Conservation (phyloP, 1,140 invertebrate genomes). For the Leptinotarsa lineolata region DNA sequence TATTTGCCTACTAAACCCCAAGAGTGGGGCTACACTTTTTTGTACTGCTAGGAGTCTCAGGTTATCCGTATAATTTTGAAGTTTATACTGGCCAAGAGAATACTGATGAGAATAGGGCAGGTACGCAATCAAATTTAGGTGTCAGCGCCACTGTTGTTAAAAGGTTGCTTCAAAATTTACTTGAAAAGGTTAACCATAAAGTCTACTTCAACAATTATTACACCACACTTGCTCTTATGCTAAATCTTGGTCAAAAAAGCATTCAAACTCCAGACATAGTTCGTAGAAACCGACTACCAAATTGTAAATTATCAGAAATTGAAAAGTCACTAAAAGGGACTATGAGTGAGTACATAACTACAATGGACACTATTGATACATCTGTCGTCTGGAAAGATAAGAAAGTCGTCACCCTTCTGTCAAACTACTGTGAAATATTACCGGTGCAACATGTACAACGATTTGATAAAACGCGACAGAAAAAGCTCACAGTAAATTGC, state of each 20-base stretch:
- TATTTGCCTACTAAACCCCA: constrained; percentile 14
- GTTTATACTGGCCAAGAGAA: not conserved
- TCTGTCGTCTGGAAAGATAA: not conserved
- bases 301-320: not conserved
- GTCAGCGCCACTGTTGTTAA: constrained; percentile 28
- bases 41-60: constrained; percentile 7
- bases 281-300: constrained; percentile 10
- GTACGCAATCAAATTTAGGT: constrained; percentile 4
- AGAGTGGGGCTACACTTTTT: constrained; percentile 24
- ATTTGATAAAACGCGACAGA: not conserved
- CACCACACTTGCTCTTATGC: not conserved
- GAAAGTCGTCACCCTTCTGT: not conserved
- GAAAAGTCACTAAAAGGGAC: not conserved
- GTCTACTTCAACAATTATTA: constrained; percentile 29
- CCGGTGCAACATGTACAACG: not conserved
- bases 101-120: not conserved
- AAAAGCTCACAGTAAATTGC: not conserved
- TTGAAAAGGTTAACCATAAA: constrained; percentile 13
- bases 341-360: not conserved
- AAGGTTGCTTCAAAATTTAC: not conserved
- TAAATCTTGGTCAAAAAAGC: not conserved
- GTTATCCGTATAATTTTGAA: not conserved
- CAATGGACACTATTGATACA: not conserved
- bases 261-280: not conserved
- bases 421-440: not conserved